Conservation (phyloP, 2,113 vertebrate genomes). For the Peromyscus californicus region DNA sequence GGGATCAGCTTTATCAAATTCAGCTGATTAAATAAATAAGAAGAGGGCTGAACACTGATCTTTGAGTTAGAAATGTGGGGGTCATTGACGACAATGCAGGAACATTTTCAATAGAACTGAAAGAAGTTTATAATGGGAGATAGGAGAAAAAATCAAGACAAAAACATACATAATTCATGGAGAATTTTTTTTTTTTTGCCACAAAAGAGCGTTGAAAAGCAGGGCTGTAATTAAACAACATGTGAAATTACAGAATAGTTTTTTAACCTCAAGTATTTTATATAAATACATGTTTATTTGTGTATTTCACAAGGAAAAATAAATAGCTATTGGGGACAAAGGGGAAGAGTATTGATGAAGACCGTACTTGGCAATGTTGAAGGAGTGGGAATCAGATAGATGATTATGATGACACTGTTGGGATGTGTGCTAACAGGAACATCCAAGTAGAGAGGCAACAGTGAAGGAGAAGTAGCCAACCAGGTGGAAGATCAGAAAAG, state of each 20-base stretch:
- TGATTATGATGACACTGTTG: neutral
- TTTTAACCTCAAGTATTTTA: conserved; percentile 25
- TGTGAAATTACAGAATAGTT: neutral
- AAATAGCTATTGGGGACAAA: neutral
- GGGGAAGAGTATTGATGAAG: neutral
- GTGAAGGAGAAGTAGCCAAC: neutral
- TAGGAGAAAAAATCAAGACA: neutral
- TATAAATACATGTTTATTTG: neutral
- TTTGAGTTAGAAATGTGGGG: neutral
- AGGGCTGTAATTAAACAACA: neutral
- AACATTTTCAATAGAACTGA: neutral
- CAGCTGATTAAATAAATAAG: conserved; percentile 19
- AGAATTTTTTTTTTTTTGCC: neutral
- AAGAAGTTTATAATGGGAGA: neutral
- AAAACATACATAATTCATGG: neutral
- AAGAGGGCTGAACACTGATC: neutral
- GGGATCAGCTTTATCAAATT: neutral
- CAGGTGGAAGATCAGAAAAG: neutral
- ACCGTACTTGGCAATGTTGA: neutral
- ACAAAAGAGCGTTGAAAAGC: neutral
- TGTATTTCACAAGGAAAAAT: neutral
- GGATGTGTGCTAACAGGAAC: neutral
- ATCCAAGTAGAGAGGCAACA: neutral
- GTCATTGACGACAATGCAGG: neutral
- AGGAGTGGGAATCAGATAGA: neutral